phyloP scores from a whole-genome alignment of 2,797 vertebrate genomes.

The Diceros bicornis region DNA sequence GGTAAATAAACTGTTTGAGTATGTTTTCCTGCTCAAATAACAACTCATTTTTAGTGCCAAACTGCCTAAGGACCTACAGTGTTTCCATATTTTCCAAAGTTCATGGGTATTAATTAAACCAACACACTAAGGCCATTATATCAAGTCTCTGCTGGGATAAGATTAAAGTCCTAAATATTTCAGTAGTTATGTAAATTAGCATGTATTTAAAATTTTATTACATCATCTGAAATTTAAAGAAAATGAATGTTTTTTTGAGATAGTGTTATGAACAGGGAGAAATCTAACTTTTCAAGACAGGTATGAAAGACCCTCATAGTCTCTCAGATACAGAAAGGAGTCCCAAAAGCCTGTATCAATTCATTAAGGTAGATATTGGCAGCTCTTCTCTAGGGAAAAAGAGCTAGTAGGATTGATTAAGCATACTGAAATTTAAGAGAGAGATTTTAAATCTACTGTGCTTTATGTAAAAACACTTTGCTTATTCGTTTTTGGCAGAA shows the following conservation, averaged over 20 bases:
- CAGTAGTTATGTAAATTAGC: not conserved
- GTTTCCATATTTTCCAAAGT: slow-evolving; percentile 14
- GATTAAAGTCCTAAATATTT: slow-evolving; percentile 45
- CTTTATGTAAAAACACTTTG: not conserved
- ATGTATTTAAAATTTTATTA: slow-evolving; percentile 15
- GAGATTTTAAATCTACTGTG: not conserved
- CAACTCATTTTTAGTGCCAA: not conserved
- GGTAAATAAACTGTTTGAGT: not conserved
- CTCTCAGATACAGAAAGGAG: not conserved
- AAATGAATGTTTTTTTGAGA: not conserved
- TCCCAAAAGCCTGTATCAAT: not conserved
- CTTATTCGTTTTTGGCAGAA: not conserved
- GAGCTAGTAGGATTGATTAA: not conserved
- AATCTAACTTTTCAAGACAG: not conserved
- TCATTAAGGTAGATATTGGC: not conserved
- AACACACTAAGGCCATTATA: not conserved
- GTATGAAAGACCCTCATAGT: not conserved
- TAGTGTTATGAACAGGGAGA: not conserved
- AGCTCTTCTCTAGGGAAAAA: not conserved
- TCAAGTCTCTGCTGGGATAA: not conserved
- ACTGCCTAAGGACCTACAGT: not conserved
- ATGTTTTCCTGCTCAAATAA: not conserved
- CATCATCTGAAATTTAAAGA: slow-evolving; percentile 28
- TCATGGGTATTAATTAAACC: slow-evolving; percentile 25
- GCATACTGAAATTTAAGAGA: not conserved